These are phyloP conservation scores for Damaliscus lunatus DNA, from an alignment of 2,113 vertebrate species.

Conservation along the genomic window DNA sequence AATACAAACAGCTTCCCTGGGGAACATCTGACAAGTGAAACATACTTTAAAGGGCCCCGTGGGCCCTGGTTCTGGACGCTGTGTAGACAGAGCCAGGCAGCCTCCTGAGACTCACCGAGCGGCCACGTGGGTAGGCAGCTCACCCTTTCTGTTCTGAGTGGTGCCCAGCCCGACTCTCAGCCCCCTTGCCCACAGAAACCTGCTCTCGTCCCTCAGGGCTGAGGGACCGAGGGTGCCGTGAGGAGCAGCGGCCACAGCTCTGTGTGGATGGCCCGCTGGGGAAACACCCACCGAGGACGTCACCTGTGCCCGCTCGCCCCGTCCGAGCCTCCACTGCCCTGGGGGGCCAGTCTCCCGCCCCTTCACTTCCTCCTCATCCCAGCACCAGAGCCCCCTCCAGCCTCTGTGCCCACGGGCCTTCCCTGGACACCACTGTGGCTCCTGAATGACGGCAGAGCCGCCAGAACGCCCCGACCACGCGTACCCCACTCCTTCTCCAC, in stretches of 20 bases:
- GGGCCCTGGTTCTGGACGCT: neutral
- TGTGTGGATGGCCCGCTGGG: neutral
- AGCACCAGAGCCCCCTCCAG: neutral
- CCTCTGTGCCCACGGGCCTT: neutral
- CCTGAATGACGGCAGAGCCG: neutral
- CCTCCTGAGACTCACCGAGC: neutral
- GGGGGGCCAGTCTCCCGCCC: neutral
- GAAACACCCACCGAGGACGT: neutral
- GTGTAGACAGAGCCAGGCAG: neutral
- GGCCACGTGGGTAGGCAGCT: rapidly evolving
- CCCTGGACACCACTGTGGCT: neutral
- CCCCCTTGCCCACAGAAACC: neutral
- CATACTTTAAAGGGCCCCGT: neutral
- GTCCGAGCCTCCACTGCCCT: neutral
- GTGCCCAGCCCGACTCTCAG: neutral
- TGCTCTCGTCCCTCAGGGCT: neutral
- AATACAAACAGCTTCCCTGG: neutral
- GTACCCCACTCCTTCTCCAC: neutral
- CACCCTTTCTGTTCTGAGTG: neutral
- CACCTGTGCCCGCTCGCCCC: neutral
- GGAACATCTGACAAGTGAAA: rapidly evolving
- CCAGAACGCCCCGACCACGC: neutral
- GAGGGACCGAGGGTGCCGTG: neutral
- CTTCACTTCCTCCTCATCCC: neutral
- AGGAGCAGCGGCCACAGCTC: rapidly evolving